Evolutionary conservation across 2,113 vertebrate genomes (phyloP).

Genomic region (Anoplopoma fimbria): DNA sequence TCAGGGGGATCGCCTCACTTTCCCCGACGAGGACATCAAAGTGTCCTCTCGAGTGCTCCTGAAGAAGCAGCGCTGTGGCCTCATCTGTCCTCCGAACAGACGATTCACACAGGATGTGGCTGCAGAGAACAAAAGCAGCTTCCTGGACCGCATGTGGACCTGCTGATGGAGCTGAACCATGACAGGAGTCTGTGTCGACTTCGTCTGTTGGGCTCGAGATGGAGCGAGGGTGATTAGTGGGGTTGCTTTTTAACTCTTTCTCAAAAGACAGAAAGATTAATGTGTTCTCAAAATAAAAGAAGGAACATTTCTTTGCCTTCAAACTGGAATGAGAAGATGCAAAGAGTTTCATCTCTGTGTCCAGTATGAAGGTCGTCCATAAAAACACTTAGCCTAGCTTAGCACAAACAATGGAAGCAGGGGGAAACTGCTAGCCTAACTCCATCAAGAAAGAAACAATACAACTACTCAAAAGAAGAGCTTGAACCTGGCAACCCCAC

Average conservation of each 20-base stretch:
- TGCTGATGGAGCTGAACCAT: neutral
- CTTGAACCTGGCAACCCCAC: too few species aligned
- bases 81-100: neutral
- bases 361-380: neutral
- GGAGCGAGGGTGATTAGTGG: neutral
- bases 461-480: neutral
- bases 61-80: constrained; percentile 7
- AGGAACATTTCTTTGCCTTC: neutral
- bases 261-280: too few species aligned
- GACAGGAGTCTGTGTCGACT: neutral
- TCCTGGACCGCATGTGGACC: constrained; percentile 34
- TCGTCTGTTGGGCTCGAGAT: neutral
- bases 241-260: neutral
- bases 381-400: neutral
- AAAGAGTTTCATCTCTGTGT: neutral
- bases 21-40: constrained; percentile 11
- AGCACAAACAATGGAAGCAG: neutral
- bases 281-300: too few species aligned
- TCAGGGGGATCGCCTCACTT: constrained; percentile 21
- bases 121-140: constrained; percentile 28
- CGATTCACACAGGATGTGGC: constrained; percentile 19
- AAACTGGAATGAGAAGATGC: neutral
- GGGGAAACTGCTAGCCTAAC: neutral
- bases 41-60: constrained; percentile 17
- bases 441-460: neutral